Conservation (phyloP, 2,797 vertebrate species). For the Tamandua tetradactyla region DNA sequence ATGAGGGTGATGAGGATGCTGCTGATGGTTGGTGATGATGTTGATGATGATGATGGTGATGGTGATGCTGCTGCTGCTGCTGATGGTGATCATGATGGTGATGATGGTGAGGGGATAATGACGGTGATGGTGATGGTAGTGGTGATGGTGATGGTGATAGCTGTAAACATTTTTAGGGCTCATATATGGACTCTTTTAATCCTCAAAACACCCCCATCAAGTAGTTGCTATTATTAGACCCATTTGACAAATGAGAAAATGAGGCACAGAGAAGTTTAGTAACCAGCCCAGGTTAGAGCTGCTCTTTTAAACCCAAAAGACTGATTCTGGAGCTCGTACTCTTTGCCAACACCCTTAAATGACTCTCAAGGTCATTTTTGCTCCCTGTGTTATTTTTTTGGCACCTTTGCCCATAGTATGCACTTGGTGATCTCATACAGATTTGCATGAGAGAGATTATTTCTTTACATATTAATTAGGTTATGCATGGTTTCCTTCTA, state of each 20-base stretch:
- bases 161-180: not conserved
- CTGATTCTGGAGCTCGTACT: accelerated
- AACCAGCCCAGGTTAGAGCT: not conserved
- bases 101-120: too few species aligned
- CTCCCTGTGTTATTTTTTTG: not conserved
- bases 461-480: not conserved
- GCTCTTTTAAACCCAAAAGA: too few species aligned
- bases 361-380: not conserved
- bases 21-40: too few species aligned
- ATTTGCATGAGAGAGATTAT: not conserved
- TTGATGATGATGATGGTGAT: too few species aligned
- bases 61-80: too few species aligned
- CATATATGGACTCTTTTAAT: not conserved
- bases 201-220: not conserved
- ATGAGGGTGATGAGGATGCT: too few species aligned
- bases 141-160: not conserved
- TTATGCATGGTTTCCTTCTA: not conserved
- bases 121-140: too few species aligned
- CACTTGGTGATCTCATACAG: not conserved
- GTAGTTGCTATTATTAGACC: not conserved
- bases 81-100: too few species aligned
- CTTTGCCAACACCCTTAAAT: too few species aligned
- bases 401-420: not conserved
- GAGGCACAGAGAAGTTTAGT: not conserved
- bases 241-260: not conserved